Percentiles rank a stretch among this genome's conserved stretches.
Evolutionary conservation across 2,888 invertebrate genomes (phyloP).

Genomic region (Dryobota labecula): DNA sequence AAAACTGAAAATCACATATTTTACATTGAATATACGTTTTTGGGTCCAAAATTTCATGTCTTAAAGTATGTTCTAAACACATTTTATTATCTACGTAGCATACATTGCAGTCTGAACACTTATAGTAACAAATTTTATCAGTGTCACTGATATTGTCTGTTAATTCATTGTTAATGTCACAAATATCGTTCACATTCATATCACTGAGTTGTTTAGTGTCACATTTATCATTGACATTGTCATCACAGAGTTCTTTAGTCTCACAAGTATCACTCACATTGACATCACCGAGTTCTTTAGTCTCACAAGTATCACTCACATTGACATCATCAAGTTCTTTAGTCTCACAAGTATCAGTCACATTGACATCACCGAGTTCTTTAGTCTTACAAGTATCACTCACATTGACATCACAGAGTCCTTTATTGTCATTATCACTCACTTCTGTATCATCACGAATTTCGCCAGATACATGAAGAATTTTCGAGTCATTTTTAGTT

Average conservation of each 20-base stretch:
- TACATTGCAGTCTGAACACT: constrained; percentile 75
- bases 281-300: not conserved
- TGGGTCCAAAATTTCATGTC: constrained; percentile 70
- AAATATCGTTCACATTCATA: constrained; percentile 1
- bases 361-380: not conserved
- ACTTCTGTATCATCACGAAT: not conserved
- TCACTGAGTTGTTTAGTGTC: not conserved
- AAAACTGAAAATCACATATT: constrained; percentile 77
- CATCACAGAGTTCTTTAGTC: not conserved
- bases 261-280: not conserved
- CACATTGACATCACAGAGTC: constrained; percentile 4
- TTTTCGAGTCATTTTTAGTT: not conserved
- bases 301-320: not conserved
- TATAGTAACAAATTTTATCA: constrained; percentile 57
- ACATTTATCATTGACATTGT: not conserved
- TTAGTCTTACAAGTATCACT: not conserved
- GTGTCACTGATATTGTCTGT: not conserved
- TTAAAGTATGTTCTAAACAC: constrained; percentile 71
- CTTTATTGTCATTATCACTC: not conserved
- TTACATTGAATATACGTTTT: constrained; percentile 80
- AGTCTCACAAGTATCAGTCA: not conserved
- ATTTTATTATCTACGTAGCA: constrained; percentile 69
- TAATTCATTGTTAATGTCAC: constrained; percentile 6
- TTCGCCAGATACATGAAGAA: not conserved
- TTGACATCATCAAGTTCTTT: not conserved